A percentile compares a stretch with the other conserved stretches of the same genome.
Conservation (phyloP, 2,113 vertebrate species). For the Myiozetetes cayanensis region DNA sequence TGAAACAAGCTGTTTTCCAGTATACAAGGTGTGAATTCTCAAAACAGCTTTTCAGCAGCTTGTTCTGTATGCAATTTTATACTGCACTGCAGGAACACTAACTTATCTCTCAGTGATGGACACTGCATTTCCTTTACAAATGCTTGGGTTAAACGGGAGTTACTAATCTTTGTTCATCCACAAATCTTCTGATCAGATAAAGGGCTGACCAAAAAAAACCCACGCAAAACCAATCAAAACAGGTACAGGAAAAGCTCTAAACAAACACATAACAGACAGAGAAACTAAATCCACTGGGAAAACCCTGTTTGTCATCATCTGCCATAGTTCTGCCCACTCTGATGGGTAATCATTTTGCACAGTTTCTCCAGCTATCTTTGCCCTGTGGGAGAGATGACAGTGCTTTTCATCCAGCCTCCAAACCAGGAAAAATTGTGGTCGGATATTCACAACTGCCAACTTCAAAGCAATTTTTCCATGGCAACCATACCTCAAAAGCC, state of each 20-base stretch:
- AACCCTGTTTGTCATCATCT: conserved; percentile 14
- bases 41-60: not conserved
- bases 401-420: conserved; percentile 63
- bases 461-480: conserved; percentile 85
- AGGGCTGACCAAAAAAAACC: not conserved
- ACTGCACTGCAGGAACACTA: not conserved
- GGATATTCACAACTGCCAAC: conserved; percentile 79
- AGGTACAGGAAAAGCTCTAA: not conserved
- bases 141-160: not conserved
- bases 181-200: not conserved
- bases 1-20: not conserved
- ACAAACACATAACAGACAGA: not conserved
- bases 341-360: conserved; percentile 51
- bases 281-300: not conserved
- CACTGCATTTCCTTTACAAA: not conserved
- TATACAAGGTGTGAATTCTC: not conserved
- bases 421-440: conserved; percentile 71
- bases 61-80: not conserved
- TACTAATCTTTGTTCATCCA: not conserved
- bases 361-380: conserved; percentile 44
- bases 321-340: not conserved
- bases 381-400: conserved; percentile 71
- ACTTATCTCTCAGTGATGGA: accelerated
- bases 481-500: conserved; percentile 81
- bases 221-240: not conserved